phyloP scores from a whole-genome alignment of 2,888 invertebrate species.

The Ophioninae sp. region DNA sequence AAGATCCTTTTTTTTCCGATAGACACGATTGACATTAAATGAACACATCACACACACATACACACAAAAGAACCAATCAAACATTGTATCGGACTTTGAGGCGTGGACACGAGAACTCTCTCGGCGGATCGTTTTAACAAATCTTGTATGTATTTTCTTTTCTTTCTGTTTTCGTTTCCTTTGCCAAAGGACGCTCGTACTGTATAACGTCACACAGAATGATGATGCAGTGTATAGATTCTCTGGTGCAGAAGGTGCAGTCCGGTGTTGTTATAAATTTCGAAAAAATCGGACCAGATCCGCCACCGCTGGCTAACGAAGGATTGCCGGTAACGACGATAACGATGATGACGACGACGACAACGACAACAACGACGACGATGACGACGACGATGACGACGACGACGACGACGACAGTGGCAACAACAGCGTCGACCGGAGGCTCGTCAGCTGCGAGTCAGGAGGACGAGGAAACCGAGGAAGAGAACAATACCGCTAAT shows the following conservation, averaged over 20 bases:
- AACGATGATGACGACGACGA: constrained; percentile 44
- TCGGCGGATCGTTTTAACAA: constrained; percentile 12
- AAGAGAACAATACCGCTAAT: constrained; percentile 52
- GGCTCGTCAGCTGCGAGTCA: not conserved
- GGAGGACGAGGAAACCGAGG: constrained; percentile 80
- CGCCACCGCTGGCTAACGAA: constrained; percentile 85
- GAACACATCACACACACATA: not conserved
- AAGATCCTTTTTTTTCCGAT: not conserved
- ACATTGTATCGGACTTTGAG: too few relatives aligned
- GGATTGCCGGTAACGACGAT: constrained; percentile 74
- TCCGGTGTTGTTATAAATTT: constrained; percentile 99
- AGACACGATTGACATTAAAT: not conserved
- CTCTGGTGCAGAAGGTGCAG: constrained; percentile 97
- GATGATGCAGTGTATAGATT: constrained; percentile 98
- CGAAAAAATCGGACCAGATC: constrained; percentile 96
- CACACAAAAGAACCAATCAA: not conserved
- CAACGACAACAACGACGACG: constrained; percentile 43
- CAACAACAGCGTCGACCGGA: not conserved
- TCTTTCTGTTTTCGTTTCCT: constrained; percentile 58
- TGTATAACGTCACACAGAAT: constrained; percentile 97
- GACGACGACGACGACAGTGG: not conserved
- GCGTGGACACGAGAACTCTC: not conserved
- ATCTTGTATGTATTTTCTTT: constrained; percentile 36
- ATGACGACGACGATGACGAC: constrained; percentile 69
- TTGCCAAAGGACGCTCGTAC: constrained; percentile 91